These are phyloP conservation scores for Herpailurus yagouaroundi DNA, from an alignment of 2,113 vertebrate species.

Conservation along the genomic window DNA sequence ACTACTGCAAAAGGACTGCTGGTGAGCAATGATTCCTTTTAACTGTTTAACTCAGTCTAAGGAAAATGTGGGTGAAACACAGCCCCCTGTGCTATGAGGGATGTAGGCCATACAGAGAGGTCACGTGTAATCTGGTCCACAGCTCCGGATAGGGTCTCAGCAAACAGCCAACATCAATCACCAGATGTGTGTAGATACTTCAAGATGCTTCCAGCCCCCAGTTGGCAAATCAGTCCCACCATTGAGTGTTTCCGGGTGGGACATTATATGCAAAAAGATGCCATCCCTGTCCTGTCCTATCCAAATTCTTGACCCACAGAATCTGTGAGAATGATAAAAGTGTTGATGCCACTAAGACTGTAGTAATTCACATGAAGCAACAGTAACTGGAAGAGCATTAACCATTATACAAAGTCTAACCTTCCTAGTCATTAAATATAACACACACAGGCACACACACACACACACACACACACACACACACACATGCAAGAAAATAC, in stretches of 20 bases:
- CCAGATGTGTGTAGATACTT: neutral
- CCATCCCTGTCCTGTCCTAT: neutral
- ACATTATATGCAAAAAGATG: neutral
- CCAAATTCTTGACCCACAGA: neutral
- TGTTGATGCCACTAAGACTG: neutral
- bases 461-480: neutral
- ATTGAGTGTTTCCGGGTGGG: neutral
- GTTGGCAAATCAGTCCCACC: neutral
- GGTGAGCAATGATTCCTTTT: neutral
- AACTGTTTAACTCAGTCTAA: neutral
- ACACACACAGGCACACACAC: neutral
- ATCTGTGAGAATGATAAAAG: neutral
- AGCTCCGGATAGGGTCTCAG: neutral
- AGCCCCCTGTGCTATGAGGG: accelerated
- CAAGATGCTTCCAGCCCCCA: neutral
- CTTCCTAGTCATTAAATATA: neutral
- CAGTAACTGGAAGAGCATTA: neutral
- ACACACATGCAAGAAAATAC: neutral
- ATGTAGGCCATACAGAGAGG: neutral
- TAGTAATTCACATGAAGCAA: neutral
- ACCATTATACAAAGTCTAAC: neutral
- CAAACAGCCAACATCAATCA: neutral
- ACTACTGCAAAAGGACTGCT: neutral
- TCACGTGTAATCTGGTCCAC: neutral
- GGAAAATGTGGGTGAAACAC: neutral